Evolutionary conservation across 2,797 vertebrate species (phyloP), one percentile per base, ranked within the genome.

Genomic region (Melanotaenia maccullochi): DNA sequence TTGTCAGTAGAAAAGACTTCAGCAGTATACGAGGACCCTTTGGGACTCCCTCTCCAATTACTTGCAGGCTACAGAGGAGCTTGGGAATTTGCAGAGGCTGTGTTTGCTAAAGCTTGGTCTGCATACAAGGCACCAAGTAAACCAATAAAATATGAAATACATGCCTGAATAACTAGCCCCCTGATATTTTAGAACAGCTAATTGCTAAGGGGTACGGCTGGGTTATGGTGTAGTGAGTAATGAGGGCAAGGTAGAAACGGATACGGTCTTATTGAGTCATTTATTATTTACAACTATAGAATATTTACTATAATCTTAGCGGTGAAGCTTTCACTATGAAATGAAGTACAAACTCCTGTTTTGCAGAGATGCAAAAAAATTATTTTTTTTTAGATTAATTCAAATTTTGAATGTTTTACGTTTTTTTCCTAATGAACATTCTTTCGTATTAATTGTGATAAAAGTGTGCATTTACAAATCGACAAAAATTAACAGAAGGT

Each of bases 21-120:
- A 78, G 88, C 76, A 76, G 75, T 83, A 75, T 69, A 71, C 1
- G 16, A 71, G 80, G 79, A 87, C 88, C 92, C 90, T 85, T 47
- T 91, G 91, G 91, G 90, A 92, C 92, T 90, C 90, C 87, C 87
- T 87, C 89, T 83, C 88, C 91, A 93, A 93, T 93, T 93, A 93
- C 87, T 90, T 87, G 89, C 86, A 87, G 88, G 91, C 89, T 90
- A 73, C 33, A 61, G 83, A 83, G 81, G 75, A 90, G 84, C 86
- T 81, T 58, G 68, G 89, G 87, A 89, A 89, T 87, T 90, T 89
- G 87, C 83, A 73, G 73, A 81, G 84, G 61, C 77, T 62, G 75
- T 90, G 74, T 86, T 88, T 86, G 85, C 82, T 77, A 67, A 73
- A 81, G 82, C 84, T 71, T 57, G 76, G 83, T 81, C 84, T 85